Evolutionary conservation across 2,888 invertebrate species (phyloP).

Genomic region (Exocentrus adspersus): DNA sequence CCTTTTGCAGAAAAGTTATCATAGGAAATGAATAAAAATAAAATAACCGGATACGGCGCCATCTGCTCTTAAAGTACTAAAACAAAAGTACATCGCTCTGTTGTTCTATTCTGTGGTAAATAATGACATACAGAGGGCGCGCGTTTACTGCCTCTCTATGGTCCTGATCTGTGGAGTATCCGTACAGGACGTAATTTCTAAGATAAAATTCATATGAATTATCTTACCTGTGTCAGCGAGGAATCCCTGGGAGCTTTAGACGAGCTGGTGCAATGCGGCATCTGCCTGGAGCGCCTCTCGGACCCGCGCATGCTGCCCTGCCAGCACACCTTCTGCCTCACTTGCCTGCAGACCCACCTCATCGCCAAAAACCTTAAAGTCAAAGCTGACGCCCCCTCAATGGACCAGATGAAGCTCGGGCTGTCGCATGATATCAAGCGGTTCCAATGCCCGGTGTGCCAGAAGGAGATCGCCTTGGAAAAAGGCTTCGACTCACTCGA

Average conservation of each 20-base stretch:
- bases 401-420: constrained; percentile 22
- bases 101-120: too few relatives aligned
- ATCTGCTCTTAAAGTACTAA: too few relatives aligned
- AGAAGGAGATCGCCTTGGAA: constrained; percentile 62
- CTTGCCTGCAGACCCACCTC: constrained; percentile 67
- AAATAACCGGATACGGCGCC: too few relatives aligned
- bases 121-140: too few relatives aligned
- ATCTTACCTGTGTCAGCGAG: too few relatives aligned
- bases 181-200: too few relatives aligned
- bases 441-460: constrained; percentile 70
- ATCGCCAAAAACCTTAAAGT: constrained; percentile 42
- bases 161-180: too few relatives aligned
- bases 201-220: too few relatives aligned
- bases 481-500: constrained; percentile 67
- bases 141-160: too few relatives aligned
- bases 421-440: constrained; percentile 35
- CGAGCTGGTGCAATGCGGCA: constrained; percentile 70
- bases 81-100: too few relatives aligned
- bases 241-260: constrained; percentile 65
- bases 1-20: too few relatives aligned
- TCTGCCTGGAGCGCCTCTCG: constrained; percentile 69
- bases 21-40: too few relatives aligned
- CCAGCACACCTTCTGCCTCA: constrained; percentile 74
- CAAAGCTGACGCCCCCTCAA: constrained; percentile 19
- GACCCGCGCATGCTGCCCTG: constrained; percentile 73